Conservation (phyloP, 2,888 invertebrate genomes). For the Ophion ellenae region DNA sequence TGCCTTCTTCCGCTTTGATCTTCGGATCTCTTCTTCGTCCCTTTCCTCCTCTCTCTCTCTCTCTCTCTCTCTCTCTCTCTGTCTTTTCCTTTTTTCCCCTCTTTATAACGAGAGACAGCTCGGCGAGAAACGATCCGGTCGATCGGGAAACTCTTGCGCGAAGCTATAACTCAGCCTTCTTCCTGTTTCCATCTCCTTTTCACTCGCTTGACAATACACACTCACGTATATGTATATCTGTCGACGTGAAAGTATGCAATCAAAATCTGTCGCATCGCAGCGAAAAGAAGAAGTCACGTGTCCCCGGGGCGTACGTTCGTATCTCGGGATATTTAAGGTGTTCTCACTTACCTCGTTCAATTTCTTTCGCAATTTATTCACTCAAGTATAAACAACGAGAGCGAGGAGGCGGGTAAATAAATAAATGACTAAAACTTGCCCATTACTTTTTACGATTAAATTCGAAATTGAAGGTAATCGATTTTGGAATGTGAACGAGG, state of each 20-base stretch:
- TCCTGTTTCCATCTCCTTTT: constrained; percentile 46
- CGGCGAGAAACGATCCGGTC: constrained; percentile 47
- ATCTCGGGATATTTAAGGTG: constrained; percentile 8
- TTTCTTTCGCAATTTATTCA: no score
- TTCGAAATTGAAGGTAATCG: not conserved
- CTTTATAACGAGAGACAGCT: constrained; percentile 14
- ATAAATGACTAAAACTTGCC: not conserved
- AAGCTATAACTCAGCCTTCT: constrained; percentile 45
- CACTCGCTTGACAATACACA: constrained; percentile 36
- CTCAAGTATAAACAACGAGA: no score
- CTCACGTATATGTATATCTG: constrained; percentile 20
- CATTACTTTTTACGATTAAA: not conserved
- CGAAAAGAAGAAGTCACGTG: constrained; percentile 56
- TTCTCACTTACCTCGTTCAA: not conserved
- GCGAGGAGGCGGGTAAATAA: no score
- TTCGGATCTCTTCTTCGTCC: constrained; percentile 5
- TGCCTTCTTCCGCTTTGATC: constrained; percentile 43
- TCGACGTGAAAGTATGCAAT: constrained; percentile 73
- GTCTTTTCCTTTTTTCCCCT: not conserved
- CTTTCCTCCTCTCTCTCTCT: not conserved
- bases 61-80: not conserved
- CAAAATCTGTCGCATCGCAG: constrained; percentile 71
- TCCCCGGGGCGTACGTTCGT: constrained; percentile 40
- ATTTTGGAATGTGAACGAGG: no score
- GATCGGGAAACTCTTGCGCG: constrained; percentile 52